A percentile compares a stretch with the other conserved stretches of the same genome.
Conservation (phyloP, 2,113 vertebrate species). For the Myotis yumanensis region DNA sequence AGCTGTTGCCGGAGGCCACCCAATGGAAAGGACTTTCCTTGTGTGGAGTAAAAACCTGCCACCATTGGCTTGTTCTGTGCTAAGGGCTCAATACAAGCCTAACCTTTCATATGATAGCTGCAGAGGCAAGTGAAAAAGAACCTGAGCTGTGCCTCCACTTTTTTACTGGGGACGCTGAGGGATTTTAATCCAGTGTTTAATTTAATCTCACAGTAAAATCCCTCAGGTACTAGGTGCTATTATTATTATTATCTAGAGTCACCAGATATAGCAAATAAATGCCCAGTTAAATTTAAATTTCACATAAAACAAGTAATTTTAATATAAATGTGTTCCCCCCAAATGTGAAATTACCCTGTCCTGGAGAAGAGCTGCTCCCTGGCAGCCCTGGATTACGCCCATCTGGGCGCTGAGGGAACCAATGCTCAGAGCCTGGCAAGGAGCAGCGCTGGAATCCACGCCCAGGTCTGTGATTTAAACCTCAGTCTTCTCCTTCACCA, state of each 20-base stretch:
- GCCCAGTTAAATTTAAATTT: neutral
- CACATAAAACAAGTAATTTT: constrained; percentile 18
- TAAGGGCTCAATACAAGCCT: neutral
- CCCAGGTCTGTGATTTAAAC: neutral
- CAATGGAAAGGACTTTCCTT: neutral
- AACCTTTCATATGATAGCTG: neutral
- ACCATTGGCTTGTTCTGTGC: neutral
- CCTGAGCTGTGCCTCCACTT: neutral
- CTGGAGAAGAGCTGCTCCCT: neutral
- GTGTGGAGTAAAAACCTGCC: neutral
- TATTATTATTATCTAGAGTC: neutral
- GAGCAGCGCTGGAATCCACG: neutral
- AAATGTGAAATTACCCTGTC: constrained; percentile 11
- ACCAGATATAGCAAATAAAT: neutral
- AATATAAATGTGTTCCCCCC: neutral
- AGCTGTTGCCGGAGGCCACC: neutral
- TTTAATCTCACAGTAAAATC: neutral
- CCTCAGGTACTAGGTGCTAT: neutral
- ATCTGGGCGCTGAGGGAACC: neutral
- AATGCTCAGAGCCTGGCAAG: neutral
- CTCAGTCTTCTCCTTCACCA: neutral
- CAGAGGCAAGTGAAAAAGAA: neutral
- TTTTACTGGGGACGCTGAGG: neutral
- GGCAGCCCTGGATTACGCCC: neutral
- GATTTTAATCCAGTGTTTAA: neutral